phyloP scores from a whole-genome alignment of 2,113 vertebrate genomes.

The Vireo altiloquus region DNA sequence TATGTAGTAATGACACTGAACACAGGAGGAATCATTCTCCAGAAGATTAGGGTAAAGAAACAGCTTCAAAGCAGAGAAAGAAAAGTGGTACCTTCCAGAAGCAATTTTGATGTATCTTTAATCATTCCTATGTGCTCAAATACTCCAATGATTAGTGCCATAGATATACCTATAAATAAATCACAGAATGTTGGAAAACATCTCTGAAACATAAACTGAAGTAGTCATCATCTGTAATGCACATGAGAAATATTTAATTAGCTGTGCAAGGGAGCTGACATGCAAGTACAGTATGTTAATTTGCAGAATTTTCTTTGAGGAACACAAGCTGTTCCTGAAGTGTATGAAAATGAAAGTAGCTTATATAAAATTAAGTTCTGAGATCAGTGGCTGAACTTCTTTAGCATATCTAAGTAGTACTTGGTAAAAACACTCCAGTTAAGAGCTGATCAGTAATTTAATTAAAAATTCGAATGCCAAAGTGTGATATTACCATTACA shows the following conservation, averaged over 20 bases:
- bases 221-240: conserved; percentile 21
- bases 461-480: neutral
- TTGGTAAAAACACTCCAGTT: neutral
- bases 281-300: conserved; percentile 33
- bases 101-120: conserved; percentile 65
- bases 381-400: neutral
- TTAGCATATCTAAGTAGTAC: neutral
- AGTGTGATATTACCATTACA: neutral
- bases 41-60: conserved; percentile 14
- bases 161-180: conserved; percentile 55
- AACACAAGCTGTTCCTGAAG: conserved; percentile 6
- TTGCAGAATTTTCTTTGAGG: conserved; percentile 38
- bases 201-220: conserved; percentile 41
- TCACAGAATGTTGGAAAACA: conserved; percentile 45
- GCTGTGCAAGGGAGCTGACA: conserved; percentile 15
- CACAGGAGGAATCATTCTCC: conserved; percentile 26
- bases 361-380: conserved; percentile 20
- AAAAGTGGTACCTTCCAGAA: conserved; percentile 37
- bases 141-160: conserved; percentile 42
- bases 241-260: conserved; percentile 60
- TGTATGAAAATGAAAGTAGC: conserved; percentile 7
- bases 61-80: conserved; percentile 40
- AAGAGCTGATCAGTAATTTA: neutral
- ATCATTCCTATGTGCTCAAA: conserved; percentile 42
- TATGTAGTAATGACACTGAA: conserved; percentile 21